These are phyloP conservation scores for Pseudolaguvia tuberculata DNA, from an alignment of 2,113 vertebrate genomes.

Conservation along the genomic window DNA sequence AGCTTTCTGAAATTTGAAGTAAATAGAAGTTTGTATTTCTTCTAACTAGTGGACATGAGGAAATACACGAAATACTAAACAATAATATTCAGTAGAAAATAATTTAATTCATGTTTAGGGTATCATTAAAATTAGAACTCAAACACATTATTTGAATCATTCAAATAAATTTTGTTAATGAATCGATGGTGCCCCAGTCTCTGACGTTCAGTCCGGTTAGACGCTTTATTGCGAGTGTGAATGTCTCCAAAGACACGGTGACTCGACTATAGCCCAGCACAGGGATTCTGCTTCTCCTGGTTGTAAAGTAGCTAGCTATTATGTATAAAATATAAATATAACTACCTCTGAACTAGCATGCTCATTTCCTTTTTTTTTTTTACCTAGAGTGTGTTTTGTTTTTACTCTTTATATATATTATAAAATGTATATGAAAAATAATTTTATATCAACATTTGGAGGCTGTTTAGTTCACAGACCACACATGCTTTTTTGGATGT, in stretches of 20 bases:
- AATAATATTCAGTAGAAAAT: not conserved
- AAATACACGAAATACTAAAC: not conserved
- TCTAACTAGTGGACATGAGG: not conserved
- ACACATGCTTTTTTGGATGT: slow-evolving; percentile 70
- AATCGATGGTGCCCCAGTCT: not conserved
- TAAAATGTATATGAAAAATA: slow-evolving; percentile 62
- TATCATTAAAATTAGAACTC: not conserved
- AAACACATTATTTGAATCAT: not conserved
- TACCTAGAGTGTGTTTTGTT: slow-evolving; percentile 60
- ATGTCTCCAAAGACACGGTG: not conserved
- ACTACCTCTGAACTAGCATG: slow-evolving; percentile 78
- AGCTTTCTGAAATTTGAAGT: not conserved
- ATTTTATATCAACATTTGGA: slow-evolving; percentile 63
- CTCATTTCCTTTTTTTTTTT: slow-evolving; percentile 56
- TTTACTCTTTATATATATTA: slow-evolving; percentile 60
- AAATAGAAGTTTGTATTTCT: not conserved
- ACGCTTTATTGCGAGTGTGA: not conserved
- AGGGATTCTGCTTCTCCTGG: slow-evolving; percentile 44
- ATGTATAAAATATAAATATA: slow-evolving; percentile 73
- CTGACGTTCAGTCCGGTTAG: not conserved
- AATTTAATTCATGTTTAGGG: not conserved
- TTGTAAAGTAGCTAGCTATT: slow-evolving; percentile 63
- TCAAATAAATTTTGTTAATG: too few relatives aligned
- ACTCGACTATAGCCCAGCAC: slow-evolving; percentile 42
- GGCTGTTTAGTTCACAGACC: slow-evolving; percentile 63